Conservation (phyloP, 2,113 vertebrate genomes). For the Eurystomus gularis region DNA sequence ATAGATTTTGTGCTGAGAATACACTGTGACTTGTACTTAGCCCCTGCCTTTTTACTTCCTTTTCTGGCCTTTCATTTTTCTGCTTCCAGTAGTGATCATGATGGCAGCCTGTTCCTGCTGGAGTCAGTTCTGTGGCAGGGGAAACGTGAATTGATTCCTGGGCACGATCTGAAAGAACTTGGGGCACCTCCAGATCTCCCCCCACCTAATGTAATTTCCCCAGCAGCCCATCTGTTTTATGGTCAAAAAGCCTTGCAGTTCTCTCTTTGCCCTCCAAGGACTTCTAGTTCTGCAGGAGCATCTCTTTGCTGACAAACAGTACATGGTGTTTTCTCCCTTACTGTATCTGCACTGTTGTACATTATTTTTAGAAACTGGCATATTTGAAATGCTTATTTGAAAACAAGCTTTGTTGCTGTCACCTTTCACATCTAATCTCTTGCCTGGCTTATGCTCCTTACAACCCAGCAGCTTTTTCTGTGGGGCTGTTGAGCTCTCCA, state of each 20-base stretch:
- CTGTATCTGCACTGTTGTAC: background rate
- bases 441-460: background rate
- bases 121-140: background rate
- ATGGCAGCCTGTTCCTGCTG: background rate
- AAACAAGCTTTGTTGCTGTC: background rate
- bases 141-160: background rate
- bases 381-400: conserved; percentile 44
- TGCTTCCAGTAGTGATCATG: background rate
- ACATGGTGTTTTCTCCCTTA: conserved; percentile 19
- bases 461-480: background rate
- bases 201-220: background rate
- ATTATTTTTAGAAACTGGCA: conserved; percentile 52
- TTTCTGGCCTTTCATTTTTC: background rate
- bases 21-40: background rate
- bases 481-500: fast-evolving
- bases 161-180: background rate
- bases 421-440: conserved; percentile 18
- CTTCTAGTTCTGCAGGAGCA: conserved; percentile 13
- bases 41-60: background rate
- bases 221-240: background rate
- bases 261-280: conserved; percentile 40
- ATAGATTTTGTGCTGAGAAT: background rate
- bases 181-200: background rate
- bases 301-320: conserved; percentile 20
- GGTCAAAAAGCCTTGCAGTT: conserved; percentile 11